phyloP scores from a whole-genome alignment of 2,888 invertebrate species.

The Metalampra italica region DNA sequence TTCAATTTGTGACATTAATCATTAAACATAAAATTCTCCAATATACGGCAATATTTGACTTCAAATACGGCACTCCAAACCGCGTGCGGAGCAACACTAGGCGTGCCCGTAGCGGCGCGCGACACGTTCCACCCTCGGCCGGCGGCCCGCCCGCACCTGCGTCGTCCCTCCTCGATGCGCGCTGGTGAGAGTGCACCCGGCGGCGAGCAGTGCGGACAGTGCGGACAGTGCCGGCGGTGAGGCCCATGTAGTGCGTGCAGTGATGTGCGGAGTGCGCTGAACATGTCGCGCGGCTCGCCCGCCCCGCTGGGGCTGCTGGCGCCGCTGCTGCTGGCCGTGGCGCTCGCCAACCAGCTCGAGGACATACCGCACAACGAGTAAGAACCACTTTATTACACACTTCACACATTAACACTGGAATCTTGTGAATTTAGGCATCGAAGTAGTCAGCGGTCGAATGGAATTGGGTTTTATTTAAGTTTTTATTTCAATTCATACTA shows the following conservation, averaged over 20 bases:
- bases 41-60: no score
- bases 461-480: no score
- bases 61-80: no score
- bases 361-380: conserved; percentile 95
- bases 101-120: conserved; percentile 30
- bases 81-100: no score
- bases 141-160: conserved; percentile 46
- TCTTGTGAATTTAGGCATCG: no score
- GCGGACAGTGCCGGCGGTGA: conserved; percentile 24
- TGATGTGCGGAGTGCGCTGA: conserved; percentile 12
- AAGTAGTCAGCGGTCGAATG: no score
- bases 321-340: conserved; percentile 53
- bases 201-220: conserved; percentile 39
- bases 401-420: background rate
- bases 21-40: no score
- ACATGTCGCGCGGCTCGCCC: conserved; percentile 33
- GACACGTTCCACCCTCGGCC: conserved; percentile 51
- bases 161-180: conserved; percentile 35
- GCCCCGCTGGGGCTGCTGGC: conserved; percentile 56
- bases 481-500: no score
- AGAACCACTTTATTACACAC: conserved; percentile 53
- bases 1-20: no score
- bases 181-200: conserved; percentile 47
- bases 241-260: conserved; percentile 38
- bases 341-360: conserved; percentile 87